Base-by-base conservation (phyloP, 2,113 vertebrate species). In the Pseudorasbora parva region DNA sequence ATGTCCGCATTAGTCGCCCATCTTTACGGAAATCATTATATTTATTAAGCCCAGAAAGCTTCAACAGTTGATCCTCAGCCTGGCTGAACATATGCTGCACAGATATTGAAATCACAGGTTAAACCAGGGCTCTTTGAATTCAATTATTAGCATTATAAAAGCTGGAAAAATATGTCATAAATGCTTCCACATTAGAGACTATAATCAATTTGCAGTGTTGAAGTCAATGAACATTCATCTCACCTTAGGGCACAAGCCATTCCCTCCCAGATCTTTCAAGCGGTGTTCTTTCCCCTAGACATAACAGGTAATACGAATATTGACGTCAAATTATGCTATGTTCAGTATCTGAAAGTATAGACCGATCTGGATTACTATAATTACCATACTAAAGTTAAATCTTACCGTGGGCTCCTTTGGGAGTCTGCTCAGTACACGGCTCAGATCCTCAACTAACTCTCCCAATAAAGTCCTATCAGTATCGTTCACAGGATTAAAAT, bases 21-120 rank as follows among this genome's bases (percentile, higher is more conserved):
- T 57, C 21, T 5, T 0, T 25, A 30, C 51, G 66, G 37, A 80
- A 54, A 25, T 2, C 8, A 0, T 64, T 17, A 49, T 3, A 79
- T 8, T 74, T n/a, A 0, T 12, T 0, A 72, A 91, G 78, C 43
- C 25, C 8, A 10, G 27, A 69, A 8, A 81, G 9, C 10, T 23
- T 1, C 10, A 15, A 9, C 11, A 81, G 25, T 30, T 92, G 62
- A 0, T 23, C 0, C 1, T 82, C 0, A 33, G 83, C 88, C 86
- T 89, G 88, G 88, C 94, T 94, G 87, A 93, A 93, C 81, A 89
- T 4, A 0, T 25, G 1, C 92, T 93, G 81, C 51, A 86, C 15
- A 37, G 23, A 79, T 56, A 14, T 45, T 14, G 10, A 71, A 23
- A 71, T 23, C 37, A 71, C 66, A 71, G 0, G 10, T 71, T 8